These are phyloP conservation scores for Corythornis leucogaster DNA, from an alignment of 2,797 vertebrate species.

Conservation along the genomic window DNA sequence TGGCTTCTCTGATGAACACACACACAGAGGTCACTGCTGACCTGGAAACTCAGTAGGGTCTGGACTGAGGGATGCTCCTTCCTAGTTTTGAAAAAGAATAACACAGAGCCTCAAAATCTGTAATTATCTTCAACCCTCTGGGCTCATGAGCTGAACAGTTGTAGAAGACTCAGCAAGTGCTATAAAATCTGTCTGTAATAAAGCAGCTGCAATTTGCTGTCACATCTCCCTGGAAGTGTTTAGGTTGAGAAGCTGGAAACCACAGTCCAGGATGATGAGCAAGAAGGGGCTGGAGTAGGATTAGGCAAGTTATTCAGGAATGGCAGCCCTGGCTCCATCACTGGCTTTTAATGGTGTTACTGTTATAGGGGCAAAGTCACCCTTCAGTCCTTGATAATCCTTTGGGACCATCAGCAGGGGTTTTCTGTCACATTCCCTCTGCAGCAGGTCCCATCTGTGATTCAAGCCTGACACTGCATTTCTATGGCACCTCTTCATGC, in stretches of 20 bases:
- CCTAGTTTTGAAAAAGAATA: background rate
- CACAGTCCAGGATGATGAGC: background rate
- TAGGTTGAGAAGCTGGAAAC: background rate
- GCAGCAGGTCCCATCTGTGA: background rate
- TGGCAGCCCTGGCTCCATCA: background rate
- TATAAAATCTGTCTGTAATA: background rate
- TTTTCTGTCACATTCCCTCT: background rate
- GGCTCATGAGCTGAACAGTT: background rate
- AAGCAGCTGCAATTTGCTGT: background rate
- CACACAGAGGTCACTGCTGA: background rate
- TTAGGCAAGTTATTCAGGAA: background rate
- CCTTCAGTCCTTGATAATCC: background rate
- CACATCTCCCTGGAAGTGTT: background rate
- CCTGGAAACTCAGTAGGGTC: background rate
- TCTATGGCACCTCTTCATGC: background rate
- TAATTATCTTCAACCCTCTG: background rate
- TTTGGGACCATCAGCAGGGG: background rate
- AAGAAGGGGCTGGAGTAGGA: background rate
- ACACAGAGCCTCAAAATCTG: background rate
- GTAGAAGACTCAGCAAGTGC: background rate
- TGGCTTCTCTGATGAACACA: background rate
- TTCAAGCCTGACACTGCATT: background rate
- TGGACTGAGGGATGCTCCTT: background rate
- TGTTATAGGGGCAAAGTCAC: background rate
- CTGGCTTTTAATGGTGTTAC: background rate